phyloP scores from a whole-genome alignment of 2,113 vertebrate genomes.

The Heterocephalus glaber region DNA sequence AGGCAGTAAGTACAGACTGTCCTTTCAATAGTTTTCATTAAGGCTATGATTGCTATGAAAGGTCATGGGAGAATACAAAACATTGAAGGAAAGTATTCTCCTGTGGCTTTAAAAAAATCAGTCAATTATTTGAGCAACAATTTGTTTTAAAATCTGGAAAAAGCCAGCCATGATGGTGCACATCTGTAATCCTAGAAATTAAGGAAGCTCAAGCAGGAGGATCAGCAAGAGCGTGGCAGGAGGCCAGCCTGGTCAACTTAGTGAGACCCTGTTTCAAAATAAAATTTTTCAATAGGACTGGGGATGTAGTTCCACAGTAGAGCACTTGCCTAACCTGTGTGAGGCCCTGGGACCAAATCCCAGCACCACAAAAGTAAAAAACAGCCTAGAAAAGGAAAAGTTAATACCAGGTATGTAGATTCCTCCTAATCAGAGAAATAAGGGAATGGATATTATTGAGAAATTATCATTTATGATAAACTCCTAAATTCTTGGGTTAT shows the following conservation, averaged over 20 bases:
- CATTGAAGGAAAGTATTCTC: not conserved
- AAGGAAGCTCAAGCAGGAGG: not conserved
- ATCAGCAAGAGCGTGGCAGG: not conserved
- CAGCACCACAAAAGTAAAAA: not conserved
- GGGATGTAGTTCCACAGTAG: not conserved
- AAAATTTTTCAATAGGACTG: not conserved
- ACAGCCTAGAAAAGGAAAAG: not conserved
- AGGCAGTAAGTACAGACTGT: not conserved
- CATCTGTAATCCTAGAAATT: not conserved
- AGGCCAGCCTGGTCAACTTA: not conserved
- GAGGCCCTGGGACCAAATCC: not conserved
- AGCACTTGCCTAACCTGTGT: not conserved
- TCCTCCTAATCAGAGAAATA: not conserved
- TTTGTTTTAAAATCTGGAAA: not conserved
- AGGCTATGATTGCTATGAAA: not conserved
- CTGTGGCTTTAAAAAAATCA: not conserved
- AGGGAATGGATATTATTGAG: not conserved
- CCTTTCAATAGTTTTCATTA: not conserved
- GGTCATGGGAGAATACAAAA: not conserved
- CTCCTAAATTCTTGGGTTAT: not conserved
- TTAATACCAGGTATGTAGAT: not conserved
- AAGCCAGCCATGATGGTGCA: not conserved
- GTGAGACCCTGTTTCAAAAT: not conserved
- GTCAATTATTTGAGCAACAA: not conserved
- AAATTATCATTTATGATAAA: not conserved